Base-by-base conservation (phyloP, 1,140 invertebrate species). In the Anagrus nilaparvatae region DNA sequence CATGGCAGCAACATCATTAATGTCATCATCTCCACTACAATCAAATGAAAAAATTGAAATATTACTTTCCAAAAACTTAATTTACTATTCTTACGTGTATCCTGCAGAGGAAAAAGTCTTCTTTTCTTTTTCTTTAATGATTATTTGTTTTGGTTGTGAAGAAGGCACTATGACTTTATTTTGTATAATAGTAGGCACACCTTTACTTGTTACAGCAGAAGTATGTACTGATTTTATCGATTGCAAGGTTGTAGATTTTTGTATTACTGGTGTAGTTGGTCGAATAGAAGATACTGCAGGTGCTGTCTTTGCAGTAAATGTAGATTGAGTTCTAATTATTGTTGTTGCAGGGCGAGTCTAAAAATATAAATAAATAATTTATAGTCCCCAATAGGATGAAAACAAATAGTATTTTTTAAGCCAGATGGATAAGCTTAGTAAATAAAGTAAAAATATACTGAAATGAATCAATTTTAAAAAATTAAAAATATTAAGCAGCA, bases 1-100 rank as follows among this genome's bases (percentile, higher is more conserved):
- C 94, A 98, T 98, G 5, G 93, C 93, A 17, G 94, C 93, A 1
- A 98, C 94, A 74, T 98, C 94, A 59, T 97, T 98, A 50, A 98
- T 96, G 63, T 94, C 90, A 68, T 95, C 90, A 63, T 94, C 89
- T 20, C 81, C 84, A 61, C 83, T 74, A 27, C 24, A 8, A 12
- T 27, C 24, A 27, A 40, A 16, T 20, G 29, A 28, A 36, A 45
- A 40, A 34, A 35, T 17, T 9, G 31, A 18, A 28, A 12, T 18
- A 2, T 20, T 5, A 40, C 8, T 12, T 16, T 30, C 14, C 4
- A 14, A 18, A 9, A 10, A 7, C 5, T 7, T 10, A 37, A 6
- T 17, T 37, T 38, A 44, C n/a, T 31, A 43, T 19, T 25, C 24
- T 56, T 48, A 73, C 70, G 68, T 69, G 43, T 70, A 74, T 32